phyloP scores from a whole-genome alignment of 2,113 vertebrate genomes.

The Gyps fulvus region DNA sequence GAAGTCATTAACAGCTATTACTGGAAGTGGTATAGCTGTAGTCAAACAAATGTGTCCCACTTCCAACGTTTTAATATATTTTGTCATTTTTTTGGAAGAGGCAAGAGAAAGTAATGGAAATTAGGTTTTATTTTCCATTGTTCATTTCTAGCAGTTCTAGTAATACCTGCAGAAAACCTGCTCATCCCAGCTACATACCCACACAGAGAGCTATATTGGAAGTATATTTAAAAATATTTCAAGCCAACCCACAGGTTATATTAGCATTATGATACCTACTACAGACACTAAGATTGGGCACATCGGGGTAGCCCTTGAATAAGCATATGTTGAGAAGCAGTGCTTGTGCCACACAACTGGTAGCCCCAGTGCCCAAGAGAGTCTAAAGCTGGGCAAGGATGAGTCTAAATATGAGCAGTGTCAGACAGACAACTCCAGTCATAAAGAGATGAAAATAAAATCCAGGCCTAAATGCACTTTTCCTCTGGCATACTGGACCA shows the following conservation, averaged over 20 bases:
- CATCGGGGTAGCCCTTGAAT: background rate
- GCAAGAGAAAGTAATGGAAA: background rate
- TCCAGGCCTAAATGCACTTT: background rate
- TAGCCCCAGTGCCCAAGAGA: background rate
- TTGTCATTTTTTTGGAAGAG: conserved; percentile 4
- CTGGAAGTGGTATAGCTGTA: background rate
- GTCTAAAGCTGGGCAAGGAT: background rate
- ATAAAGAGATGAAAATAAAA: background rate
- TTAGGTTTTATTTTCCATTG: background rate
- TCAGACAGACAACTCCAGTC: background rate
- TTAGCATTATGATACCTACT: background rate
- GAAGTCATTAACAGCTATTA: background rate
- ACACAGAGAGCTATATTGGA: background rate
- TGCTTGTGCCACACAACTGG: background rate
- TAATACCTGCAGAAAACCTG: background rate
- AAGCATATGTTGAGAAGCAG: background rate
- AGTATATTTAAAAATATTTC: background rate
- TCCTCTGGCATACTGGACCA: background rate
- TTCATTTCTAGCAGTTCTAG: background rate
- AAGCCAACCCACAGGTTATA: background rate
- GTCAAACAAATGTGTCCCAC: background rate
- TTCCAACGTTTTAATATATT: background rate
- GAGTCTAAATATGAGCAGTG: background rate
- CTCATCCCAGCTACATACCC: background rate
- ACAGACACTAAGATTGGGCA: background rate